Base-by-base conservation (phyloP, 2,797 vertebrate species). In the Hippocampus kuda region DNA sequence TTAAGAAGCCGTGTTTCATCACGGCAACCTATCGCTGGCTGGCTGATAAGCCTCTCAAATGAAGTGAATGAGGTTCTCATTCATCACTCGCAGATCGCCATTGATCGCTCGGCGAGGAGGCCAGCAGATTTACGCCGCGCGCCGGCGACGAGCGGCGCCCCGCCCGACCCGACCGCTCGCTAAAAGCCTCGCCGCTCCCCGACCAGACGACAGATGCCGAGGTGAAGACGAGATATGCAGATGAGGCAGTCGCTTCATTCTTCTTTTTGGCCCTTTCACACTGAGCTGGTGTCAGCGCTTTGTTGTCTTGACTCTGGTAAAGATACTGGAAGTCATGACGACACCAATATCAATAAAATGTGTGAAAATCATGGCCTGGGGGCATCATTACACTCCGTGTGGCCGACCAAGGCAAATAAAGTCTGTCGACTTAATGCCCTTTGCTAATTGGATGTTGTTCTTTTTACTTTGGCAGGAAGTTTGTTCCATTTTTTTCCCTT, bases 81-180 rank as follows among this genome's bases (percentile, higher is more conserved):
- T 83, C 80, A 75, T 89, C 87, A 90, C 82, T 76, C 86, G 85
- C 77, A 87, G 80, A 83, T 84, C 77, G 38, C 80, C 87, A 88
- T 89, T 77, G 88, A 89, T 88, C 82, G 80, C 75, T 69, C 72
- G 69, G 70, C 73, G 41, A 75, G 22, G 73, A 57, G 22, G 75
- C 49, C 26, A 66, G 56, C 67, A 83, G 83, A 89, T 89, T 87
- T 85, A 86, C 74, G 44, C 48, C 12, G 27, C 73, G 69, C 77
- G 80, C 75, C 83, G 78, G 75, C 70, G 57, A 49, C 66, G 76
- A 74, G 67, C 69, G 81, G 68, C 61, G 74, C 30, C 15, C 38
- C 62, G 68, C 82, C 77, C 84, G 84, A 86, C 84, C 83, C 65
- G 24, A 76, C 67, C 75, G 41, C 71, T 42, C 16, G 74, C 81